Evolutionary conservation across 2,888 invertebrate species (phyloP), one percentile per base, ranked within the genome.

Genomic region (Andrena chrysosceles): DNA sequence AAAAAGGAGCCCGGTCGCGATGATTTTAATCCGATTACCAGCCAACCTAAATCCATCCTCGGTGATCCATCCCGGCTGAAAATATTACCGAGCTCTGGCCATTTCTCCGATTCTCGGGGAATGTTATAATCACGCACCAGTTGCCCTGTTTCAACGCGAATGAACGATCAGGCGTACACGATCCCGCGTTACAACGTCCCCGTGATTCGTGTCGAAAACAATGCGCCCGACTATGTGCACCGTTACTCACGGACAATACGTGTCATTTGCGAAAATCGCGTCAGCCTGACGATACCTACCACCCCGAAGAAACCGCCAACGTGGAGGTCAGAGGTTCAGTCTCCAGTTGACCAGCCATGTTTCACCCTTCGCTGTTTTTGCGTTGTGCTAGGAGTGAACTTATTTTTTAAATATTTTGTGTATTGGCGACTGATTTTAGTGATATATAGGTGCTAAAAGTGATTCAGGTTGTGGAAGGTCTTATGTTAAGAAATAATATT

Each of bases 21-120:
- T 77, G 69, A 85, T 81, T 84, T 88, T 85, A 86, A 87, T 89
- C 79, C 76, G 82, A 86, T 83, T 85, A 84, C 82, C 68, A 77
- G 81, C 66, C 76, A 82, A 71, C 83, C 82, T 73, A 75, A 83
- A 85, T 86, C 77, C 79, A 26, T 69, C 29, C n/a, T 13, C 66
- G n/a, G 48, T 64, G 82, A 83, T 72, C 82, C 82, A 77, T 82
- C 73, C 59, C 76, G 59, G 69, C 16, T 20, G 74, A 79, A 86
- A 84, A 74, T 86, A 82, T 77, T 68, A 73, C 68, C 56, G 67
- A n/a, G 72, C 52, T 8, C 35, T 16, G 31, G 48, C 6, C 59
- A 60, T 71, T 73, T 56, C 62, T 42, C 59, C 33, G 62, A 67
- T 77, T 69, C 71, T 33, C 48, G 69, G 60, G 56, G 64, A 72